These are phyloP conservation scores for Saimiri boliviensis DNA, from an alignment of 2,113 vertebrate genomes.

Conservation along the genomic window DNA sequence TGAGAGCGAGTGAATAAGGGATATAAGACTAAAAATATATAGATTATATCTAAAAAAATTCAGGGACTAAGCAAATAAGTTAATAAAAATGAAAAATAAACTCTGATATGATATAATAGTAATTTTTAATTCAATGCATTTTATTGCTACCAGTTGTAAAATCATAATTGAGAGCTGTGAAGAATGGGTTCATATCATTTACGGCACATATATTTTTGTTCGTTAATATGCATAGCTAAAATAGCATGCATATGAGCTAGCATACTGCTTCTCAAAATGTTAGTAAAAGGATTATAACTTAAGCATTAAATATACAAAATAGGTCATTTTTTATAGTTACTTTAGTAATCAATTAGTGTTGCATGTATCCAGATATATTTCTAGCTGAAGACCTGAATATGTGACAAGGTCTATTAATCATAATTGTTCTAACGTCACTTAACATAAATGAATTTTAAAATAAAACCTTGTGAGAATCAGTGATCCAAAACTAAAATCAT, in stretches of 20 bases:
- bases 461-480: slow-evolving; percentile 38
- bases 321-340: fast-evolving
- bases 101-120: not conserved
- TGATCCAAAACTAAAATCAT: slow-evolving; percentile 48
- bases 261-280: not conserved
- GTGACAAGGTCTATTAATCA: not conserved
- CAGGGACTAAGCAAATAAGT: not conserved
- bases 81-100: not conserved
- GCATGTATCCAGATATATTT: not conserved
- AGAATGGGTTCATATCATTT: not conserved
- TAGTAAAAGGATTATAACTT: not conserved
- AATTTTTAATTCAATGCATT: not conserved
- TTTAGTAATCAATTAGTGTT: not conserved
- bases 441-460: slow-evolving; percentile 37
- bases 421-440: not conserved
- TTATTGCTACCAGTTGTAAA: not conserved
- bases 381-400: not conserved
- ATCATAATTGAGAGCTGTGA: not conserved
- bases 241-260: not conserved
- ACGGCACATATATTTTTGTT: not conserved
- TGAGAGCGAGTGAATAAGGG: not conserved
- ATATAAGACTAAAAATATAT: not conserved
- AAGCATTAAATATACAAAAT: not conserved
- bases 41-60: not conserved
- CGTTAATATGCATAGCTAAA: not conserved